phyloP scores from a whole-genome alignment of 2,113 vertebrate species.

The Corvus cornix region DNA sequence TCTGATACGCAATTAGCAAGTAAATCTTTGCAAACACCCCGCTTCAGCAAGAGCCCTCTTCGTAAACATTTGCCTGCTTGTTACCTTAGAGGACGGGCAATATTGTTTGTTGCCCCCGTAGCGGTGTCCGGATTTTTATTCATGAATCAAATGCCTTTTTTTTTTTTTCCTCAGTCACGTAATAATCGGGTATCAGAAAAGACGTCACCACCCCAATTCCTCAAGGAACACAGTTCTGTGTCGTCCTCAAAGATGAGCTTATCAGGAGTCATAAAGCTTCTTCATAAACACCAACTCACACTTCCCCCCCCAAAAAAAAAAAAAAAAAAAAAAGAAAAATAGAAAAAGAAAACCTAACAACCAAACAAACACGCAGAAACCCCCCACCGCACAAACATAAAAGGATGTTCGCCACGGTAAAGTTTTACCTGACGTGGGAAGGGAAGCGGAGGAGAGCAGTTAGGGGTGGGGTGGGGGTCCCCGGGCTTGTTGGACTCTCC shows the following conservation, averaged over 20 bases:
- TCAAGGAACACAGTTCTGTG: conserved; percentile 92
- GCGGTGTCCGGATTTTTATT: conserved; percentile 89
- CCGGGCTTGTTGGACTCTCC: background rate
- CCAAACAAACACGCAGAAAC: background rate
- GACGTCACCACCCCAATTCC: conserved; percentile 95
- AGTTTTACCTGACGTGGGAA: background rate
- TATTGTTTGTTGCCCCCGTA: conserved; percentile 84
- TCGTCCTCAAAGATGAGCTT: conserved; percentile 89
- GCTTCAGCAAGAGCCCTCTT: conserved; percentile 73
- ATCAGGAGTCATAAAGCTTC: conserved; percentile 84
- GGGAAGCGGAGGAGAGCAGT: background rate
- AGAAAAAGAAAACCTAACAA: background rate
- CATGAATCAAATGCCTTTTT: conserved; percentile 85
- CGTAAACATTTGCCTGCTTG: conserved; percentile 84
- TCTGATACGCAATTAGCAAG: conserved; percentile 72
- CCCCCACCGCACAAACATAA: background rate
- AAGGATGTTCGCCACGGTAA: background rate
- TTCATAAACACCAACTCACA: conserved; percentile 81
- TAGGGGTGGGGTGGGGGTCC: background rate
- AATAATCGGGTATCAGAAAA: conserved; percentile 91
- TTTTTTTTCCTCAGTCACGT: conserved; percentile 85
- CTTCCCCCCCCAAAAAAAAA: background rate
- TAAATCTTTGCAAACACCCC: conserved; percentile 70
- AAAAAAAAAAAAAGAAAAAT: background rate
- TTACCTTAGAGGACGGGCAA: conserved; percentile 83